Percentiles rank a stretch among this genome's conserved stretches.
phyloP scores from a whole-genome alignment of 1,140 invertebrate genomes.

The Neodiprion lecontei region DNA sequence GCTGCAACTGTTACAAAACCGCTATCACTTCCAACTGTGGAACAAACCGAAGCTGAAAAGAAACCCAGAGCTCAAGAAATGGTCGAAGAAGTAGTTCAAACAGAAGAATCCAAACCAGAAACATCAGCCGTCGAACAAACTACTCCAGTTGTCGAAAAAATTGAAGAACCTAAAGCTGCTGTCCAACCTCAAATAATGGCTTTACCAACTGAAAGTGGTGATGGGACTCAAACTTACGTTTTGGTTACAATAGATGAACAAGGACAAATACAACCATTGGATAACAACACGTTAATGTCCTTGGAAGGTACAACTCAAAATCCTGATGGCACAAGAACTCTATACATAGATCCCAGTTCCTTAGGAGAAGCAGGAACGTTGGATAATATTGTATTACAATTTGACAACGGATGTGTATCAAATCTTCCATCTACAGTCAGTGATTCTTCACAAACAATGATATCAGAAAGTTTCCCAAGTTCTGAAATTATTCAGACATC shows the following conservation, averaged over 20 bases:
- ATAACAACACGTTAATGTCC: constrained; percentile 69
- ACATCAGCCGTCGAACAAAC: constrained; percentile 18
- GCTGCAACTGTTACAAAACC: constrained; percentile 25
- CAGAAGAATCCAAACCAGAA: constrained; percentile 22
- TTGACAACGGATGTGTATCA: constrained; percentile 52
- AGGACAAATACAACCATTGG: constrained; percentile 72
- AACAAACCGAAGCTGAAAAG: constrained; percentile 43
- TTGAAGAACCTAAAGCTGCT: constrained; percentile 44
- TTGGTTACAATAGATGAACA: constrained; percentile 71
- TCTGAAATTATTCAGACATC: constrained; percentile 50
- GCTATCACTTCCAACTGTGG: constrained; percentile 27
- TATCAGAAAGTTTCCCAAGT: constrained; percentile 39
- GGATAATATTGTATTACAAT: constrained; percentile 59
- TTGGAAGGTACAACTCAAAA: constrained; percentile 52
- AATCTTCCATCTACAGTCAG: constrained; percentile 32
- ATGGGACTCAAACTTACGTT: constrained; percentile 70
- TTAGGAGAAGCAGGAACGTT: constrained; percentile 47
- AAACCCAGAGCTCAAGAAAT: constrained; percentile 31
- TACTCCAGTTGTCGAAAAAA: constrained; percentile 32
- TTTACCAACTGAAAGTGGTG: constrained; percentile 70
- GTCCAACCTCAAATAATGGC: constrained; percentile 71
- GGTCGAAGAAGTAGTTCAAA: constrained; percentile 52
- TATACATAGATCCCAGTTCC: constrained; percentile 55
- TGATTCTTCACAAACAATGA: constrained; percentile 33
- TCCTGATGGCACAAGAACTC: constrained; percentile 49